These are phyloP conservation scores for Aradophagus sp. DNA, from an alignment of 1,140 invertebrate genomes.

Conservation along the genomic window DNA sequence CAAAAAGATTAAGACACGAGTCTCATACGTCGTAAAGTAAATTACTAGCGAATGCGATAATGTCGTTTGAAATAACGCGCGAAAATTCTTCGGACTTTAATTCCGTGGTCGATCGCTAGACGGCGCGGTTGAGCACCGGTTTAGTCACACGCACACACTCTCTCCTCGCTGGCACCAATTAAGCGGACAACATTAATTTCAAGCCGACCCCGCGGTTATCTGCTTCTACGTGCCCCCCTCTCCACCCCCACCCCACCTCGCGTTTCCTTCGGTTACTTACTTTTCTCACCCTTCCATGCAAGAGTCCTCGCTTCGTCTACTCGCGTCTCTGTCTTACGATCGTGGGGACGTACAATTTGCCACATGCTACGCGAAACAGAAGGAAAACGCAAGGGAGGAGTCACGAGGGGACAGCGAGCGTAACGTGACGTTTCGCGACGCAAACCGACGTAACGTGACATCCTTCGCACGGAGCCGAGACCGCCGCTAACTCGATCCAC, in stretches of 20 bases:
- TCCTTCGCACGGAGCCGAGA: conserved; percentile 62
- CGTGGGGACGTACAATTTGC: conserved; percentile 33
- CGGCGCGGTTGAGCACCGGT: conserved; percentile 67
- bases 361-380: conserved; percentile 52
- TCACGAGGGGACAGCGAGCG: conserved; percentile 38
- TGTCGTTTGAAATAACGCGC: too few species aligned
- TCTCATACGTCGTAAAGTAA: too few species aligned
- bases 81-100: conserved; percentile 1
- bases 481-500: conserved; percentile 29
- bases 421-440: conserved; percentile 56
- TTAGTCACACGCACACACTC: conserved; percentile 73
- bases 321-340: conserved; percentile 20
- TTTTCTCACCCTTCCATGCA: conserved; percentile 47
- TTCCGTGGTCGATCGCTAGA: background rate
- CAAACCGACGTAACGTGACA: conserved; percentile 62
- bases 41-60: too few species aligned
- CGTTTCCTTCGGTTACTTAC: conserved; percentile 30
- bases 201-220: conserved; percentile 68
- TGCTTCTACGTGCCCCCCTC: conserved; percentile 59
- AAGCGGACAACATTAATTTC: conserved; percentile 74
- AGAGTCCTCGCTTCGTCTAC: conserved; percentile 10
- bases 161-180: conserved; percentile 74
- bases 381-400: conserved; percentile 47
- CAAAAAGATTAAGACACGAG: too few species aligned
- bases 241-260: conserved; percentile 15